Evolutionary conservation across 2,113 vertebrate species (phyloP), one percentile per base, ranked within the genome.

Genomic region (Otus sunia): DNA sequence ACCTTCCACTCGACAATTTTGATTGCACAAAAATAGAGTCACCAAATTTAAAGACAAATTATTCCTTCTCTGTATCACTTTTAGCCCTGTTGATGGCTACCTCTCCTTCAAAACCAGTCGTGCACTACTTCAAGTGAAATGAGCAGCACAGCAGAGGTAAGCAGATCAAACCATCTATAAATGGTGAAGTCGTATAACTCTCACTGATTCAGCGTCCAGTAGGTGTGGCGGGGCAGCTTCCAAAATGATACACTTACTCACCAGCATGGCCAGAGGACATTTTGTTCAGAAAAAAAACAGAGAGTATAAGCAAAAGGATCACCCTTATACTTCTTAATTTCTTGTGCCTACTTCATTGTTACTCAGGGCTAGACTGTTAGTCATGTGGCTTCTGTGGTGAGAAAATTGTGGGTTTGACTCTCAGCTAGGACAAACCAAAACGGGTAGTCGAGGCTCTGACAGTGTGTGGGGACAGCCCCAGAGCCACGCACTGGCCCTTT

Each of bases 161-260:
- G 67, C 18, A 58, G 66, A 12, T 85, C 89, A 82, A 79, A 50
- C 34, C 0, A 1, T 56, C 53, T 19, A 15, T 25, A 26, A 81
- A 27, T 18, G 64, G 49, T 1, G 4, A 39, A 36, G 67, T 79
- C 91, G 29, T 91, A 3, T 79, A 95, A 94, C 45, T 67, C 27
- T 15, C 34, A 17, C 75, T 88, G 96, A 94, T 91, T 95, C 86
- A 96, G 77, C 84, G 83, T 62, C 29, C 74, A 34, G 26, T 0
- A 29, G 80, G 89, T 79, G 86, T 76, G 96, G 73, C 0, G 0
- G 10, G 80, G 56, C 59, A 56, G 66, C 27, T 92, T 69, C 81
- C 81, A 87, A 10, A 90, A 62, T 37, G 37, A 41, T 85, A 36
- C 78, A 88, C 26, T 83, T 92, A 88, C 67, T 92, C 67, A 93